phyloP scores from a whole-genome alignment of 2,113 vertebrate species.

The Oncorhynchus clarkii region DNA sequence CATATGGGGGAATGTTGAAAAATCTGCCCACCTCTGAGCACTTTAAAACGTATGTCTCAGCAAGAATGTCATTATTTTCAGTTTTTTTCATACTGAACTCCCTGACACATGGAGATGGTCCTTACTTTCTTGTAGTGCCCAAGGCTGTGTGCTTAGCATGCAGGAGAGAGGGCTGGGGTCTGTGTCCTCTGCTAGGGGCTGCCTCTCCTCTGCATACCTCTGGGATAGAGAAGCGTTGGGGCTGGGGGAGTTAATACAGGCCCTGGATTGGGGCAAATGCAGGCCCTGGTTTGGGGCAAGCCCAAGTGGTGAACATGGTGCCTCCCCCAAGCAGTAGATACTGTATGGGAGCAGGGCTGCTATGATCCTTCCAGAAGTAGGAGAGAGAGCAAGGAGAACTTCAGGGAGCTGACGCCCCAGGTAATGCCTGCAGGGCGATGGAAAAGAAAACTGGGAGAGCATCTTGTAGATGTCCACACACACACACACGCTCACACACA shows the following conservation, averaged over 20 bases:
- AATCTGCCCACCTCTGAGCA: neutral
- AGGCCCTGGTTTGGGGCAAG: neutral
- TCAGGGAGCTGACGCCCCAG: conserved; percentile 35
- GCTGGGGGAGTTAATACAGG: neutral
- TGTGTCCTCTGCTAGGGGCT: neutral
- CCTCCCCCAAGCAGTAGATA: neutral
- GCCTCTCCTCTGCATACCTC: neutral
- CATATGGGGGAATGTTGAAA: too few species aligned
- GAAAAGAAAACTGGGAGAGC: conserved; percentile 32
- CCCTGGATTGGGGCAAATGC: neutral
- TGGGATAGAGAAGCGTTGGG: neutral
- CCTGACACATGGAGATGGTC: neutral
- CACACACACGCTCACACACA: conserved; percentile 17
- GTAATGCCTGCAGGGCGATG: conserved; percentile 53
- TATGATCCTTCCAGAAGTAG: neutral
- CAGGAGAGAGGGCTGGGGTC: neutral
- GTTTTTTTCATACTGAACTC: neutral
- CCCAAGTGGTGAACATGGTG: neutral
- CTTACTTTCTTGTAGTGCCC: neutral
- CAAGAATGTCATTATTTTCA: neutral
- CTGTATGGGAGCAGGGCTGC: neutral
- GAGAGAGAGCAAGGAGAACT: conserved; percentile 5
- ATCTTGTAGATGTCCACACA: conserved; percentile 16
- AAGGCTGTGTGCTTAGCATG: conserved; percentile 16
- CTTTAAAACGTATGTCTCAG: neutral